Base-by-base conservation (phyloP, 1,140 invertebrate species). In the Nixonia krombeini region DNA sequence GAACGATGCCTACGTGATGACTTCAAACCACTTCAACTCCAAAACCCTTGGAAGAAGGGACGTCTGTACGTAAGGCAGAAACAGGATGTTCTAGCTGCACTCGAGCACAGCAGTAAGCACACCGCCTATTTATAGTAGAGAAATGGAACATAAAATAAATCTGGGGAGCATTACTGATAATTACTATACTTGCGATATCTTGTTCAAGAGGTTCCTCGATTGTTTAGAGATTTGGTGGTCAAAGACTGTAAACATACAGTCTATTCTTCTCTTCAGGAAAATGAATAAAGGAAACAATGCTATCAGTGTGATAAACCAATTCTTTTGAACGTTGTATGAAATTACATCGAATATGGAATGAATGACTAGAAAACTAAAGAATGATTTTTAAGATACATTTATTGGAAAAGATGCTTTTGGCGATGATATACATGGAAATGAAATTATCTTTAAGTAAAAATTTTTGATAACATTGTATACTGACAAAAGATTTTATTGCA, bases 11-110 rank as follows among this genome's bases (percentile, higher is more conserved):
- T 99, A 0, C 86, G 95, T 7, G 96, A 98, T 71, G 96, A 98
- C 78, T 98, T 97, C 76, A 92, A 94, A 70, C 94, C 95, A 0
- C 84, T 98, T 1, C 92, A 96, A 68, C 83, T 99, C 16, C 95
- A 98, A 76, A 96, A 96, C 82, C 96, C 96, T 0, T 99, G 96
- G 96, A 92, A 94, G 45, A 95, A 95, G 74, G 96, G 96, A 0
- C 87, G 94, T 12, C 85, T 98, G 18, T 98, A 96, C 81, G 94
- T 98, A 0, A 85, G 96, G 17, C 91, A 94, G 70, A 95, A 94
- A 78, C 93, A 94, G 67, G 93, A 96, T 72, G 90, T 96, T 1
- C 83, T 96, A 7, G 94, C 94, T 0, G 94, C 94, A 7, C 87
- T 96, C 2, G 92, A 95, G 72, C 93, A 95, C 79, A 92, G 91